Evolutionary conservation across 2,797 vertebrate genomes (phyloP), one percentile per base, ranked within the genome.

Genomic region (Hippoglossus hippoglossus): DNA sequence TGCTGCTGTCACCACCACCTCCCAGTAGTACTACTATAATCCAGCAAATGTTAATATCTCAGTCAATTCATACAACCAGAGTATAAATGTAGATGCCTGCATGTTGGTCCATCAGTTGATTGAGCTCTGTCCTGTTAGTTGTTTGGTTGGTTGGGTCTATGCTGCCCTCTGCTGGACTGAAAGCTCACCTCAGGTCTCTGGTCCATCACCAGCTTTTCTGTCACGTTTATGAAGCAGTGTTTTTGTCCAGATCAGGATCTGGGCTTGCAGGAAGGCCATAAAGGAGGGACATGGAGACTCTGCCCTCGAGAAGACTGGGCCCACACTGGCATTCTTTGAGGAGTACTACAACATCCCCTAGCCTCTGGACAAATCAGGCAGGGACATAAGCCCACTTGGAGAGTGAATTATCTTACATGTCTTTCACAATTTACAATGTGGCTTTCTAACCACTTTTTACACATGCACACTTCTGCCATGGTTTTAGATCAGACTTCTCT

Each of bases 361-460:
- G 76, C 97, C 98, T 0, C 94, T 99, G 25, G 53, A 6, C 0
- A 99, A 98, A 66, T 96, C 97, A 3, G 97, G 97, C 98, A 87
- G 67, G 80, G 77, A 5, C 4, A 18, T 44, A 26, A 61, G 7
- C 3, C 52, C 21, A 64, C 31, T 9, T 9, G 31, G 31, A 9
- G 31, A 31, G 31, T 31, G 31, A 31, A 9, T 31, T 1, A 31
- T 31, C 31, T 31, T 6, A 2, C 31, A 31, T 31, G 6, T 31
- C 5, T 49, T 46, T 28, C 15, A 68, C 13, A 8, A 50, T 19
- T 0, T 15, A 13, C 5, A 13, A 21, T 4, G n/a, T n/a, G 15
- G 53, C 1, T 31, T 31, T 28, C 1, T n/a, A 34, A 15, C 55
- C 16, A 39, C 56, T 51, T 22, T 54, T 26, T 26, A 25, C 3